Percentiles rank a stretch among this genome's conserved stretches.
Evolutionary conservation across 37 sponge, comb jelly and placozoan genomes (phyloP).

Genomic region (Chondrosia reniformis): DNA sequence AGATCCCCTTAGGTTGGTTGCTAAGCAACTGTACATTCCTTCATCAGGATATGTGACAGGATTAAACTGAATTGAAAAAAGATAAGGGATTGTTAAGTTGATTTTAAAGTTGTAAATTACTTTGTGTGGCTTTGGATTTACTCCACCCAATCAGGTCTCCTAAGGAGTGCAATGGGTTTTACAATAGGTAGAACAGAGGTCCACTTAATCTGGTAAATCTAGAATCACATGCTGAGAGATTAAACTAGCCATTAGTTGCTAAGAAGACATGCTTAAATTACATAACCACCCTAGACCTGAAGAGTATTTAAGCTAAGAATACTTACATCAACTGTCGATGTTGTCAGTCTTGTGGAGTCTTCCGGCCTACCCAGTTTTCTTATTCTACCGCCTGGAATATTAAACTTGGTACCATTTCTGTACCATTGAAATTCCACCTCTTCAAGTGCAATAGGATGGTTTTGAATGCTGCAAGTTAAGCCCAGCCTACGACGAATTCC

Average conservation of each 20-base stretch:
- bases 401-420: not conserved
- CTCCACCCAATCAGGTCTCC: too few species aligned
- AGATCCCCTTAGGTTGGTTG: not conserved
- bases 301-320: too few species aligned
- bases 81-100: too few species aligned
- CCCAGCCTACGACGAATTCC: not conserved
- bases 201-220: too few species aligned
- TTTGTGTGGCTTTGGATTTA: too few species aligned
- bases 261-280: too few species aligned
- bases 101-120: too few species aligned
- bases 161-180: too few species aligned
- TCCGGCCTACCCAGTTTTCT: not conserved
- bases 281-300: too few species aligned
- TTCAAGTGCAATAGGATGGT: slow-evolving; percentile 8
- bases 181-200: too few species aligned
- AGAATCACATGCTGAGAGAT: too few species aligned
- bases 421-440: not conserved
- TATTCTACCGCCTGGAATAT: not conserved
- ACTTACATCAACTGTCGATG: not conserved
- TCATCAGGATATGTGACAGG: not conserved
- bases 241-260: too few species aligned
- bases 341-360: not conserved
- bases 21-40: not conserved
- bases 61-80: not conserved
- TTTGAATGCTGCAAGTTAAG: not conserved